Conservation (phyloP, 2,888 invertebrate species). For the Agrotis clavis region DNA sequence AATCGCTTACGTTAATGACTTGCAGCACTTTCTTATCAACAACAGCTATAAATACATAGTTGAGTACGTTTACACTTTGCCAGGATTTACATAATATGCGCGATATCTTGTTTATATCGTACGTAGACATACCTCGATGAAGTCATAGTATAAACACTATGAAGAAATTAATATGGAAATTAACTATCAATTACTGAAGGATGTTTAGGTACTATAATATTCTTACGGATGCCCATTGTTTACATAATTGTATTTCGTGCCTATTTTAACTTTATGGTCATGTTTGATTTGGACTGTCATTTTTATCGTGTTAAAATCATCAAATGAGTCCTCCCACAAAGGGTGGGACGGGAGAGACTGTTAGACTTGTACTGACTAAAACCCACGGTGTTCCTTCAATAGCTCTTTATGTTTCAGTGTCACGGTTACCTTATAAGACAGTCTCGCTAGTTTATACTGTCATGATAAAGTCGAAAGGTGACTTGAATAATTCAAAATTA, state of each 20-base stretch:
- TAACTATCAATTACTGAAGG: not conserved
- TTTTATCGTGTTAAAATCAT: too few species aligned
- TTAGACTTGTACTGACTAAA: too few species aligned
- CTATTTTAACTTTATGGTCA: not conserved
- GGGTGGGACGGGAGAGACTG: too few species aligned
- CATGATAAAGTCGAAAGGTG: too few species aligned
- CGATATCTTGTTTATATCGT: slow-evolving; percentile 75
- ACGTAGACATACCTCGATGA: slow-evolving; percentile 14
- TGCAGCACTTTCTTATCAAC: slow-evolving; percentile 64
- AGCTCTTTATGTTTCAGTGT: too few species aligned
- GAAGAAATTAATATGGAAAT: not conserved
- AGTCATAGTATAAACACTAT: slow-evolving; percentile 30
- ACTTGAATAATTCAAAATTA: too few species aligned
- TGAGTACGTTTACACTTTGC: slow-evolving; percentile 66
- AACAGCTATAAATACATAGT: slow-evolving; percentile 53
- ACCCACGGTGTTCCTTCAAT: too few species aligned
- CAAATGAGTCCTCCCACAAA: too few species aligned
- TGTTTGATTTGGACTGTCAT: too few species aligned
- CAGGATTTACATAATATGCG: slow-evolving; percentile 61
- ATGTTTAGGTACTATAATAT: not conserved
- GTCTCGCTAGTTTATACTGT: too few species aligned
- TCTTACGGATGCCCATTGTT: not conserved
- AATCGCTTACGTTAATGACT: slow-evolving; percentile 48
- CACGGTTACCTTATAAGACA: too few species aligned
- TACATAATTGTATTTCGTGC: not conserved